Base-by-base conservation (phyloP, 2,113 vertebrate species). In the Gopherus flavomarginatus region DNA sequence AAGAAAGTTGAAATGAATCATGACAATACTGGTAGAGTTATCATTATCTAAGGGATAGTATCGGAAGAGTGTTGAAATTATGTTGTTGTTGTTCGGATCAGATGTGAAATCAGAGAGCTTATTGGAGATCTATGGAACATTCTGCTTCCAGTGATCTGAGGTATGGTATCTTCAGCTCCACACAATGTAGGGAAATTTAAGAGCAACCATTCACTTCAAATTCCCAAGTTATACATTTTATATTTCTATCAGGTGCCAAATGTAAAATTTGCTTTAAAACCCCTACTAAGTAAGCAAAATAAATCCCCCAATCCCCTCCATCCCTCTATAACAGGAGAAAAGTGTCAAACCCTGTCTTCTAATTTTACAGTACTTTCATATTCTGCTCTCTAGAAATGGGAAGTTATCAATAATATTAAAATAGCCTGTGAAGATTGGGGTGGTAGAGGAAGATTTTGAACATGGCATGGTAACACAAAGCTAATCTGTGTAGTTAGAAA, bases 201-300 rank as follows among this genome's bases (percentile, higher is more conserved):
- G 91, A 53, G 17, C 12, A 12, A 26, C 0, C 0, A 95, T 8
- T 78, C 86, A 42, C 31, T 87, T 1, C 5, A 22, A n/a, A 29
- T 4, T 26, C 27, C 11, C 11, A 0, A 53, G 10, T 89, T 84
- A 77, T 57, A 12, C 83, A 9, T 91, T 5, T 75, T 59, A 44
- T 0, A 1, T 21, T 21, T 86, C 94, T 57, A 57, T 80, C 86
- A 87, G 50, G 19, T 81, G 22, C 12, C 50, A 85, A 29, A 44
- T 0, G 65, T 81, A 57, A 88, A 29, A 62, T 83, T 93, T 93
- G 38, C 53, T 95, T n/a, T 78, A 94, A 92, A 50, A 86, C 44
- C 31, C 35, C 62, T 72, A 1, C 86, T 94, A 1, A 1, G 11
- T 89, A n/a, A 93, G 82, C 83, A 84, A 94, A 83, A 26, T 12